These are phyloP conservation scores for Chromis chromis DNA, from an alignment of 2,797 vertebrate genomes.

Conservation along the genomic window DNA sequence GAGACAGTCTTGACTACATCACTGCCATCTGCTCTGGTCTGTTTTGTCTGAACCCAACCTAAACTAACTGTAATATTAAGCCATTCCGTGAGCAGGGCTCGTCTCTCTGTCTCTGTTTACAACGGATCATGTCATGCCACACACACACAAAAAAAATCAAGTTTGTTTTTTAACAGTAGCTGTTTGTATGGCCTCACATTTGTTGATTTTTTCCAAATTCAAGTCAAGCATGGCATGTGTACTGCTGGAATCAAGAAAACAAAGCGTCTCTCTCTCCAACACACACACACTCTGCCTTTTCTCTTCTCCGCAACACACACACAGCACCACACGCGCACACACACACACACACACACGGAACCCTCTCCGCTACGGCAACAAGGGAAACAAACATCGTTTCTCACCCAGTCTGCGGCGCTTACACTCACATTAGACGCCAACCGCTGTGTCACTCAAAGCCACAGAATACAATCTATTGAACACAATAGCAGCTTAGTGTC, in stretches of 20 bases:
- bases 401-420: constrained; percentile 64
- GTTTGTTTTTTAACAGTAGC: constrained; percentile 12
- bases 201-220: constrained; percentile 57
- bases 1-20: no score
- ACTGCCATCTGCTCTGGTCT: constrained; percentile 36
- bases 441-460: constrained; percentile 73
- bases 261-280: constrained; percentile 38
- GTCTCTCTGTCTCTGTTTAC: constrained; percentile 5
- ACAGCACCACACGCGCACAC: constrained; percentile 10
- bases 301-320: constrained; percentile 6
- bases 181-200: constrained; percentile 34
- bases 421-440: constrained; percentile 66
- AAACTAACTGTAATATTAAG: constrained; percentile 13
- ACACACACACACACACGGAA: constrained; percentile 6
- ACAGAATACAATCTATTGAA: constrained; percentile 62
- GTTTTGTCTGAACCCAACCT: constrained; percentile 24
- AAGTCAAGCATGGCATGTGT: constrained; percentile 53
- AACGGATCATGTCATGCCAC: constrained; percentile 21
- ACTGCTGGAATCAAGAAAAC: constrained; percentile 52
- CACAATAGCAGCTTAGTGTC: constrained; percentile 72
- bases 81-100: neutral
- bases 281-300: constrained; percentile 1
- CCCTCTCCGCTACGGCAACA: constrained; percentile 47
- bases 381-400: constrained; percentile 72
- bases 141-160: neutral